Conservation (phyloP, 2,113 vertebrate species). For the Pogonocichla stellata region DNA sequence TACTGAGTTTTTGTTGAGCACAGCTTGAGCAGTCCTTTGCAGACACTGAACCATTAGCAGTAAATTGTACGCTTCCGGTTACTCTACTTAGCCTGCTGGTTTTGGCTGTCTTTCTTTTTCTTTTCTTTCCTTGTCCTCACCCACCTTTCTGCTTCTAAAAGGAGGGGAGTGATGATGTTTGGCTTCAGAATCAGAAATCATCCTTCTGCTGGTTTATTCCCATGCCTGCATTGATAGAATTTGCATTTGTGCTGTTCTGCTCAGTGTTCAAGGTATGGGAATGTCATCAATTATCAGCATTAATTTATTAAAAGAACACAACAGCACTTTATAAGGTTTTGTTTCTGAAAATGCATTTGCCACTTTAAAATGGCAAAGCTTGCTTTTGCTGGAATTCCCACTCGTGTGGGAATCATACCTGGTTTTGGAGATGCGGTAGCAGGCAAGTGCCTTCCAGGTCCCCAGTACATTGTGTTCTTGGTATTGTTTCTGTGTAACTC, state of each 20-base stretch:
- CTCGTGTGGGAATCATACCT: rapidly evolving
- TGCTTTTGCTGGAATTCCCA: neutral
- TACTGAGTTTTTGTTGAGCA: constrained; percentile 25
- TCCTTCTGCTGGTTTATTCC: neutral
- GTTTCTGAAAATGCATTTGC: neutral
- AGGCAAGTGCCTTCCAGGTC: neutral
- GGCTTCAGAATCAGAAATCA: neutral
- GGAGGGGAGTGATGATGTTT: neutral
- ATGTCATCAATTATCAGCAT: neutral
- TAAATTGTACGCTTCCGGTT: neutral
- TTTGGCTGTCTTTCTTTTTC: constrained; percentile 10
- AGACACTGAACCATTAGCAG: neutral
- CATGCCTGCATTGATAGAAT: neutral
- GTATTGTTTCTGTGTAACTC: neutral
- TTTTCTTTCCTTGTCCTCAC: neutral
- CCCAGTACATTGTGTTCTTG: neutral
- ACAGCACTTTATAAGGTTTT: neutral
- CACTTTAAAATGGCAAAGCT: neutral
- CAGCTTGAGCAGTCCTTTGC: constrained; percentile 41
- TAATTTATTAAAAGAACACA: neutral
- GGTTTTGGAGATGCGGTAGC: neutral
- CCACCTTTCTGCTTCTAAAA: neutral
- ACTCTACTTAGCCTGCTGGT: neutral
- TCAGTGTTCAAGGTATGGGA: neutral
- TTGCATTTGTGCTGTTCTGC: neutral